Conservation (phyloP, 2,113 vertebrate species). For the Ctenodactylus gundi region DNA sequence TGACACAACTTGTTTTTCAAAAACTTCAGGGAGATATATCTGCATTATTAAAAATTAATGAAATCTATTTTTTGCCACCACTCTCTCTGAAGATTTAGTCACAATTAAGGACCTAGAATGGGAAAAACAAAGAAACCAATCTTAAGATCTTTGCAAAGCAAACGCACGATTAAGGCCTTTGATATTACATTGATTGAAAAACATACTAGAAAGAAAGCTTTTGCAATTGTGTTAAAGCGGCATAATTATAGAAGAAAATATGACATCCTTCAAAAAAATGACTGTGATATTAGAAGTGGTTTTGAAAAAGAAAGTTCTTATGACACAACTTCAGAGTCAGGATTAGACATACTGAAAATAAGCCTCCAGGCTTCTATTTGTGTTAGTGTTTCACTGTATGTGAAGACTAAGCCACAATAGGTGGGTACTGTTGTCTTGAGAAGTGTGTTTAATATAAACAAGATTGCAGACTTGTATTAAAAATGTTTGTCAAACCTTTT, state of each 20-base stretch:
- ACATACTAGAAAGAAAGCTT: constrained; percentile 28
- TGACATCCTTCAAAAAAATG: constrained; percentile 64
- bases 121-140: constrained; percentile 66
- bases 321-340: constrained; percentile 78
- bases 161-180: constrained; percentile 80
- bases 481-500: constrained; percentile 52
- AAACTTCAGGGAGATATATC: constrained; percentile 52
- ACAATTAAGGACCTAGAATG: constrained; percentile 31
- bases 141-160: constrained; percentile 62
- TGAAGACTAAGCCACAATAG: constrained; percentile 68
- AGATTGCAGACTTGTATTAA: constrained; percentile 45
- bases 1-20: constrained; percentile 51
- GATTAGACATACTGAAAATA: constrained; percentile 84
- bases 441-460: constrained; percentile 59
- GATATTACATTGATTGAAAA: constrained; percentile 65
- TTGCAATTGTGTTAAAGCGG: constrained; percentile 71
- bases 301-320: constrained; percentile 80
- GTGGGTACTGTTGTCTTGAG: constrained; percentile 58
- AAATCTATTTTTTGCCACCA: constrained; percentile 53
- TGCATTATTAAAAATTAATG: constrained; percentile 57
- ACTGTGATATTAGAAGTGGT: constrained; percentile 53
- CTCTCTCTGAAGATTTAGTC: constrained; percentile 23
- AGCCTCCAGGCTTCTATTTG: constrained; percentile 75
- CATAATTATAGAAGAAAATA: constrained; percentile 67
- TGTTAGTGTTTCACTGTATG: constrained; percentile 76